A percentile compares a stretch with the other conserved stretches of the same genome.
Conservation (phyloP, 2,797 vertebrate species). For the Neostethus bicornis region DNA sequence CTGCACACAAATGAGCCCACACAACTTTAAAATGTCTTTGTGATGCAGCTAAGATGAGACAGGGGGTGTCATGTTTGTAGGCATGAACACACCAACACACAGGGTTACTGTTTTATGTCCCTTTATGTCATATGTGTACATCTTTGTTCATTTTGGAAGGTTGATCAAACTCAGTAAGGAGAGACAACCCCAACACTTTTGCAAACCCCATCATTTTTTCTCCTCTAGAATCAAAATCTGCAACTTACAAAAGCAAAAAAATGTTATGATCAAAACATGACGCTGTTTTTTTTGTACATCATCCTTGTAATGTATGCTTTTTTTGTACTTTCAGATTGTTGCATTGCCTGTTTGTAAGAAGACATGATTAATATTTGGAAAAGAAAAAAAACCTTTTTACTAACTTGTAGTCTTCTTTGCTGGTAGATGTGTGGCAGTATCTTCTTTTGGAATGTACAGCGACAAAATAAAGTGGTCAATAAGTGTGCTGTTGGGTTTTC, state of each 20-base stretch:
- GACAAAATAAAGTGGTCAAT: constrained; percentile 78
- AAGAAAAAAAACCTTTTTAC: constrained; percentile 67
- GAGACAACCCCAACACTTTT: constrained; percentile 62
- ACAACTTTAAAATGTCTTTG: constrained; percentile 1
- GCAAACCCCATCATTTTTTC: constrained; percentile 54
- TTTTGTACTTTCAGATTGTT: constrained; percentile 65
- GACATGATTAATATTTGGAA: constrained; percentile 70
- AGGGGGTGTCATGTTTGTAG: constrained; percentile 10
- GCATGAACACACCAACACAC: constrained; percentile 14
- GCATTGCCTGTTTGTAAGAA: constrained; percentile 71
- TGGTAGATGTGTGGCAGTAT: constrained; percentile 78
- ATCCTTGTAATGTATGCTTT: constrained; percentile 55
- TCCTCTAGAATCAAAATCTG: constrained; percentile 48
- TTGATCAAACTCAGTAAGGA: constrained; percentile 51
- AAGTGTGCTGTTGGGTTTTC: constrained; percentile 58
- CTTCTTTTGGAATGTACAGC: constrained; percentile 75
- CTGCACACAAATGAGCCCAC: constrained; percentile 8
- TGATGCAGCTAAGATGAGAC: constrained; percentile 4
- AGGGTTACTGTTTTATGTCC: constrained; percentile 21
- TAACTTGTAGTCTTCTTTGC: constrained; percentile 81
- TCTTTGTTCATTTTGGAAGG: constrained; percentile 54
- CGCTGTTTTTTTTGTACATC: constrained; percentile 60
- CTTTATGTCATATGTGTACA: constrained; percentile 11
- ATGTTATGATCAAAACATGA: constrained; percentile 33
- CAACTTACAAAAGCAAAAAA: constrained; percentile 29